These are phyloP conservation scores for Orchestia grillus DNA, from an alignment of 1,140 invertebrate genomes.

Conservation along the genomic window DNA sequence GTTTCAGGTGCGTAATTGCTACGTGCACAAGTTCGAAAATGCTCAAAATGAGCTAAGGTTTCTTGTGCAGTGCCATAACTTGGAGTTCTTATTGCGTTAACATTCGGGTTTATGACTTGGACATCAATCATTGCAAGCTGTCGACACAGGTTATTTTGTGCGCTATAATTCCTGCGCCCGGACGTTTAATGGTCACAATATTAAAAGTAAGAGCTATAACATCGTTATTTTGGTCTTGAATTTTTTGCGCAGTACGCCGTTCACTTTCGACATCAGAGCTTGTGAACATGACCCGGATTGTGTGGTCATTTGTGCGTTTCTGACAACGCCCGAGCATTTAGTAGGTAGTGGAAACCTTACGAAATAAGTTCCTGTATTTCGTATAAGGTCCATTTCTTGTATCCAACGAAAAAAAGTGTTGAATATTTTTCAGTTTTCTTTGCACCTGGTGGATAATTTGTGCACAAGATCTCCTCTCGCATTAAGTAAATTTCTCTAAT, in stretches of 20 bases:
- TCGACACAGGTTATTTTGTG: not conserved
- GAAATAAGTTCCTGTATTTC: too few species aligned
- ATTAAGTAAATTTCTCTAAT: not conserved
- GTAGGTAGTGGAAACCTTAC: not conserved
- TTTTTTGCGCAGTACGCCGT: not conserved
- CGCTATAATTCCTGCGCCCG: not conserved
- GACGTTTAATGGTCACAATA: not conserved
- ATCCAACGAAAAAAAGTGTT: not conserved
- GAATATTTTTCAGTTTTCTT: not conserved
- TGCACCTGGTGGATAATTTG: not conserved
- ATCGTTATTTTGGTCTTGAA: not conserved
- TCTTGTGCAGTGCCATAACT: not conserved
- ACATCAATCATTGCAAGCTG: not conserved
- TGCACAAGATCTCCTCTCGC: not conserved
- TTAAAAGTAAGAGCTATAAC: not conserved
- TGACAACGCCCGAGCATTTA: not conserved
- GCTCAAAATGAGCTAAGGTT: not conserved
- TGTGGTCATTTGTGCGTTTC: not conserved
- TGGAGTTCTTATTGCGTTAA: not conserved
- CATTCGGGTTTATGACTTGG: not conserved
- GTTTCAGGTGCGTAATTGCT: not conserved
- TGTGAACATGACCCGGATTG: not conserved
- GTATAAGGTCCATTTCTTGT: not conserved
- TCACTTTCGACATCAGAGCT: not conserved
- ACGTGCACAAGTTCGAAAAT: not conserved